Conservation (phyloP, 1,140 invertebrate genomes). For the Drosophila gunungcola region DNA sequence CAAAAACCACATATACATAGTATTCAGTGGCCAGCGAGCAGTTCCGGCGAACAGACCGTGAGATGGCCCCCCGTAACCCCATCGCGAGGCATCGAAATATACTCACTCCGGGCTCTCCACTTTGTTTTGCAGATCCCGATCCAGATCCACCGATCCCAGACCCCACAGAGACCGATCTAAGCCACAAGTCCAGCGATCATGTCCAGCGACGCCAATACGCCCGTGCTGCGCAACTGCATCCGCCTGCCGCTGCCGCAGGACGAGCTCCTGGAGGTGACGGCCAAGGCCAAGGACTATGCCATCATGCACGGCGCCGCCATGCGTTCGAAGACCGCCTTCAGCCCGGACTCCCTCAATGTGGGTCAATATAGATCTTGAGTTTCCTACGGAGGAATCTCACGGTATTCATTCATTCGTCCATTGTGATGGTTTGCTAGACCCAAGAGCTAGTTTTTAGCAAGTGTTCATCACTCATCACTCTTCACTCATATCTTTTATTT, state of each 20-base stretch:
- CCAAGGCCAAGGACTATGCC: constrained; percentile 93
- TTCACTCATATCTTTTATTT: too few relatives aligned
- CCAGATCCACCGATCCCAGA: not conserved
- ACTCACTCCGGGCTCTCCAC: not conserved
- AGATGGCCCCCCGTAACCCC: not conserved
- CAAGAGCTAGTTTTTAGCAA: too few relatives aligned
- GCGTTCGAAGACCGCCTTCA: constrained; percentile 89
- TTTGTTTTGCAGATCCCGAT: not conserved
- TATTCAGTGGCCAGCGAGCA: constrained; percentile 34
- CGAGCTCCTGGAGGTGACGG: constrained; percentile 87
- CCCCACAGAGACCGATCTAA: not conserved
- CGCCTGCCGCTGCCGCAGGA: constrained; percentile 88
- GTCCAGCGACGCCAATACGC: constrained; percentile 63
- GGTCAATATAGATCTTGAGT: constrained; percentile 12
- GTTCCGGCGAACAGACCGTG: constrained; percentile 33
- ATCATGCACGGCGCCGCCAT: constrained; percentile 93
- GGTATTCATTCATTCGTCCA: too few relatives aligned
- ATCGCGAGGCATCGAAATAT: not conserved
- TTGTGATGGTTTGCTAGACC: too few relatives aligned
- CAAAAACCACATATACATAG: too few relatives aligned
- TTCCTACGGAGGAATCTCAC: too few relatives aligned
- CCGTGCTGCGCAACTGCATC: constrained; percentile 85
- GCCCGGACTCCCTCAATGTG: constrained; percentile 88
- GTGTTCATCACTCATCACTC: too few relatives aligned
- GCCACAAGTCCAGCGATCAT: constrained; percentile 15